Evolutionary conservation across 2,113 vertebrate species (phyloP).

Genomic region (Forbesichthys agassizii): DNA sequence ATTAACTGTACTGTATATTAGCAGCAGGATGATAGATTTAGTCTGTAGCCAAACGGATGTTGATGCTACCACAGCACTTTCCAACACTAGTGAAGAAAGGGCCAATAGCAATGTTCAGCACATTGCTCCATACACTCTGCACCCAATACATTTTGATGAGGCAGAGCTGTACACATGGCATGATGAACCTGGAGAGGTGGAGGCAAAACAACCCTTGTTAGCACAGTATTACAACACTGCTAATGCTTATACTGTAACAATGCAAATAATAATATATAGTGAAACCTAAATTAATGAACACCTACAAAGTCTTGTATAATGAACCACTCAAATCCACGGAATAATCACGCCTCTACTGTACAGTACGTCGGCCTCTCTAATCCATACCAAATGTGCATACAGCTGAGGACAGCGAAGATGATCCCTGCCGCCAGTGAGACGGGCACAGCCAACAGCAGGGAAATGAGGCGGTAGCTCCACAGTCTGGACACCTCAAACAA

Average conservation of each 20-base stretch:
- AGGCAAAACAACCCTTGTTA: constrained; percentile 8
- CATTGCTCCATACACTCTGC: constrained; percentile 59
- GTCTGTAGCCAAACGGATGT: constrained; percentile 42
- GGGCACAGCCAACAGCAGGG: constrained; percentile 63
- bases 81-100: constrained; percentile 58
- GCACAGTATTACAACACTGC: too few relatives aligned
- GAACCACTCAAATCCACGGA: neutral
- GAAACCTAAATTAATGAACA: neutral
- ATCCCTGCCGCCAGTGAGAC: constrained; percentile 61
- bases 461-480: constrained; percentile 60
- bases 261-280: neutral
- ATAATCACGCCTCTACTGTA: too few relatives aligned
- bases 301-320: neutral
- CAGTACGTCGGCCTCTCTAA: neutral
- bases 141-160: constrained; percentile 70
- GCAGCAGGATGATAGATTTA: neutral
- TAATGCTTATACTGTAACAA: too few relatives aligned
- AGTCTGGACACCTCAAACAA: constrained; percentile 65
- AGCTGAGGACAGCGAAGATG: constrained; percentile 63
- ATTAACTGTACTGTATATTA: too few relatives aligned
- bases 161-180: constrained; percentile 63
- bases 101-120: constrained; percentile 58
- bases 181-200: constrained; percentile 55
- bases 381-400: constrained; percentile 67
- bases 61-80: constrained; percentile 52